These are phyloP conservation scores for Syndactyla subalaris DNA, from an alignment of 2,797 vertebrate genomes.

Conservation along the genomic window DNA sequence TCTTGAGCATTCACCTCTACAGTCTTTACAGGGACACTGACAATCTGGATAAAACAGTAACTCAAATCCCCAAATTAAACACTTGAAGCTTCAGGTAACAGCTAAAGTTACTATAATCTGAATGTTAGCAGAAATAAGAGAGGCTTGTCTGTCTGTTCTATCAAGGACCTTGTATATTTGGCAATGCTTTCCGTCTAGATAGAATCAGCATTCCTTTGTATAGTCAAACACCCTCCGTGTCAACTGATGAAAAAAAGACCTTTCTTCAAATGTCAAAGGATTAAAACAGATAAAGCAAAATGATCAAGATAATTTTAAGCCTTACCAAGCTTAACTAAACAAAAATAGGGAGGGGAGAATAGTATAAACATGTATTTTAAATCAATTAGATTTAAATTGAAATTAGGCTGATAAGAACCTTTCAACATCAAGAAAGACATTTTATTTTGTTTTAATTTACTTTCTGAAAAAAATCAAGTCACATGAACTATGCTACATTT, in stretches of 20 bases:
- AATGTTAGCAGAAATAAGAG: not conserved
- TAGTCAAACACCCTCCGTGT: not conserved
- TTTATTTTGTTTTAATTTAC: not conserved
- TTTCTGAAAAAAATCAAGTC: not conserved
- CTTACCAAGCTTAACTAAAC: not conserved
- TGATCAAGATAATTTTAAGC: not conserved
- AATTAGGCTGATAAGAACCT: not conserved
- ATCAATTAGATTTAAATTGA: not conserved
- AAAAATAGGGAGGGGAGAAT: not conserved
- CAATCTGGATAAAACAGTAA: not conserved
- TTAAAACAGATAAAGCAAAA: slow-evolving; percentile 11
- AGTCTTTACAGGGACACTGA: not conserved
- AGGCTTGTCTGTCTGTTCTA: not conserved
- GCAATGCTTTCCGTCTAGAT: not conserved
- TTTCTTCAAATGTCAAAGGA: slow-evolving; percentile 4
- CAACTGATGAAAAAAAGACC: not conserved
- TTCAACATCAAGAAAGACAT: not conserved
- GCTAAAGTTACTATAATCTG: not conserved
- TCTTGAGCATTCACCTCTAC: not conserved
- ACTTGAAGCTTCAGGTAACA: not conserved
- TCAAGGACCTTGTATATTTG: not conserved
- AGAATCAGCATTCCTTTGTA: not conserved
- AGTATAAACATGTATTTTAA: not conserved
- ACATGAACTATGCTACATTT: not conserved
- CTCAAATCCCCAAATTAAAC: slow-evolving; percentile 2